phyloP scores from a whole-genome alignment of 2,113 vertebrate genomes.

The Ciconia maguari region DNA sequence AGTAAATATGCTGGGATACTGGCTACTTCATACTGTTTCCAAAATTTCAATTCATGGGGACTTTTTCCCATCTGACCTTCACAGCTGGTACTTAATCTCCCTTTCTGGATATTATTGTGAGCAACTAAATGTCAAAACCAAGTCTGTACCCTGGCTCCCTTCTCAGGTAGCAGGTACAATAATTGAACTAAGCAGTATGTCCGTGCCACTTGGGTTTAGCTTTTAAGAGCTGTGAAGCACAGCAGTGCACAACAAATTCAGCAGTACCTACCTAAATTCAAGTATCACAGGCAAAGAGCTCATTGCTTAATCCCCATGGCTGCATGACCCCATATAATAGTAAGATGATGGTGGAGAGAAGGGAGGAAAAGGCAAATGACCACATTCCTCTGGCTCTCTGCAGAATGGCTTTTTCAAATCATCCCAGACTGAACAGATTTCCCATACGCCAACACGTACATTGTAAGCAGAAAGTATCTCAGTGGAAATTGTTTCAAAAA shows the following conservation, averaged over 20 bases:
- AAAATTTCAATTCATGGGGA: neutral
- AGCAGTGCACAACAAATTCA: neutral
- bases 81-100: neutral
- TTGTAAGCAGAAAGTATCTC: neutral
- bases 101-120: neutral
- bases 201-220: neutral
- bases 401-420: neutral
- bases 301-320: neutral
- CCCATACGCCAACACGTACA: accelerated
- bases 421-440: neutral
- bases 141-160: neutral
- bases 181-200: neutral
- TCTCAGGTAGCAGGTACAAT: neutral
- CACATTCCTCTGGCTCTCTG: neutral
- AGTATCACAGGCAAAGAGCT: neutral
- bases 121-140: neutral
- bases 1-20: neutral
- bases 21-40: neutral
- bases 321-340: neutral
- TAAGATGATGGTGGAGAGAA: neutral
- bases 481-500: neutral
- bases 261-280: neutral
- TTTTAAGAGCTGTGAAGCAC: neutral
- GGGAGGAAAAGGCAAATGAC: neutral
- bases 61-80: neutral